Percentiles rank a stretch among this genome's conserved stretches.
phyloP scores from a whole-genome alignment of 2,113 vertebrate species.

The Cryptotis parvus region DNA sequence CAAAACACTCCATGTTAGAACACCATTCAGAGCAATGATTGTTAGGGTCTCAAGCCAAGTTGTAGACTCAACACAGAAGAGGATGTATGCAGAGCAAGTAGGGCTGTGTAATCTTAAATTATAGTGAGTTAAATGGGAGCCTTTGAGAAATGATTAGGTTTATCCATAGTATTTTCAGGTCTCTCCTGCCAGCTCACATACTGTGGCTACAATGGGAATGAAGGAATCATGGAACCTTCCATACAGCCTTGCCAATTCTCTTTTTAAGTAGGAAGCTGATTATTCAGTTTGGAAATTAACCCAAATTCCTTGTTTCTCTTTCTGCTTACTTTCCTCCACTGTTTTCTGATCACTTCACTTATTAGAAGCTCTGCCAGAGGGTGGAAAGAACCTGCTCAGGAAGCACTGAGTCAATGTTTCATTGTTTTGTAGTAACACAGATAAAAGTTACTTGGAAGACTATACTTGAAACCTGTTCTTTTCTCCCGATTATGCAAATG shows the following conservation, averaged over 20 bases:
- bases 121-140: conserved; percentile 79
- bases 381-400: conserved; percentile 71
- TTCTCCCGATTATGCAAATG: conserved; percentile 77
- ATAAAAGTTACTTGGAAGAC: conserved; percentile 79
- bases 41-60: conserved; percentile 74
- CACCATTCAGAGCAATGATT: conserved; percentile 66
- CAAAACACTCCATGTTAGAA: conserved; percentile 72
- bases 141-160: conserved; percentile 82
- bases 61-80: conserved; percentile 77
- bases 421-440: conserved; percentile 75
- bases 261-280: conserved; percentile 79
- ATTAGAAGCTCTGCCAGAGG: conserved; percentile 78
- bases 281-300: conserved; percentile 84
- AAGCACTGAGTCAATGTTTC: conserved; percentile 76
- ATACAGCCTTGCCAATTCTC: conserved; percentile 82
- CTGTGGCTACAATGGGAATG: conserved; percentile 70
- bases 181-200: conserved; percentile 78
- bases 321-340: conserved; percentile 73
- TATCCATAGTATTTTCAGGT: conserved; percentile 80
- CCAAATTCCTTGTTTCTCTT: conserved; percentile 82
- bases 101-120: conserved; percentile 85
- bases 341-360: conserved; percentile 78
- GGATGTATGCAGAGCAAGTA: conserved; percentile 82
- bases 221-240: conserved; percentile 80
- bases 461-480: conserved; percentile 68